Conservation (phyloP, 2,797 vertebrate species). For the Sardinella longiceps region DNA sequence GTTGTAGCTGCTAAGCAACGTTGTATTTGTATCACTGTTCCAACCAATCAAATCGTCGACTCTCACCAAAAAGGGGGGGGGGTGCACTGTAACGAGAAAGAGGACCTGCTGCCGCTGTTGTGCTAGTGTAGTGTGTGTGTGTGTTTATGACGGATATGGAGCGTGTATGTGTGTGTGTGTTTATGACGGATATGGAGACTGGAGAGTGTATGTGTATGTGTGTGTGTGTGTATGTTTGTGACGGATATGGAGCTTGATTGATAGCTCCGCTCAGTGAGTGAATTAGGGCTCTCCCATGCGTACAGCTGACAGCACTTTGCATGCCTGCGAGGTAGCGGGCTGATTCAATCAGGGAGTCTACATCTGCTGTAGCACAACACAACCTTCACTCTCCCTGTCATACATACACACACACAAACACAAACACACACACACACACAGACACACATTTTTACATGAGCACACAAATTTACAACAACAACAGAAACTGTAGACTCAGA, state of each 20-base stretch:
- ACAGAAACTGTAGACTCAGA: neutral
- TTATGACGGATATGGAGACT: neutral
- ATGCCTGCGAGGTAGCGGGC: slow-evolving; percentile 61
- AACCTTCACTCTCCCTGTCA: neutral
- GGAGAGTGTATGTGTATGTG: too few species aligned
- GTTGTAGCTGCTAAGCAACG: too few species aligned
- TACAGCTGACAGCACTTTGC: slow-evolving; percentile 74
- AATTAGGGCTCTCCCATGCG: slow-evolving; percentile 74
- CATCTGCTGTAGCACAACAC: slow-evolving; percentile 29
- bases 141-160: neutral
- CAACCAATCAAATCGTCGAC: too few species aligned
- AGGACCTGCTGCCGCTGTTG: neutral
- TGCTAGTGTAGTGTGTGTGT: neutral
- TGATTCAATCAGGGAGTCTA: slow-evolving; percentile 71
- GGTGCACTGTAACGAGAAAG: neutral
- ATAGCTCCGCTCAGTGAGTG: slow-evolving; percentile 75
- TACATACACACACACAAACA: neutral
- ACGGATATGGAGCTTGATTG: slow-evolving; percentile 73
- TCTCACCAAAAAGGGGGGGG: too few species aligned
- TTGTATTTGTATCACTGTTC: too few species aligned
- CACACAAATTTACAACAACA: slow-evolving; percentile 31
- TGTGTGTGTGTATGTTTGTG: slow-evolving; percentile 15
- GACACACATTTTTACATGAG: neutral
- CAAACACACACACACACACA: neutral
- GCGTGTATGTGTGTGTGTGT: neutral